A percentile compares a stretch with the other conserved stretches of the same genome.
These are phyloP conservation scores for Brenthis ino DNA, from an alignment of 2,888 invertebrate species.

Conservation along the genomic window DNA sequence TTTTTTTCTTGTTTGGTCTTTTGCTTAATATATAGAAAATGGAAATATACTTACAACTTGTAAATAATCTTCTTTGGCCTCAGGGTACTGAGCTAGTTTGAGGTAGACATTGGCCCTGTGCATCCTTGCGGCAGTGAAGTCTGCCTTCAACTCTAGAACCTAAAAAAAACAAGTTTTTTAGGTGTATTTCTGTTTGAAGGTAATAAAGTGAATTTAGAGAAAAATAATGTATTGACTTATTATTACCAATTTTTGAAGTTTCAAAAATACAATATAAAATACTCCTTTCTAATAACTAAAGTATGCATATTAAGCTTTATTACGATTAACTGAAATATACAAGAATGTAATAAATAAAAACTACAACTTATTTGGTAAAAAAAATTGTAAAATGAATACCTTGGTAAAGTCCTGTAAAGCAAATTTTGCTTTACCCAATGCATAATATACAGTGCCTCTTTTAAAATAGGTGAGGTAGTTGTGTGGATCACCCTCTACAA, in stretches of 20 bases:
- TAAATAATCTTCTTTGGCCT: constrained; percentile 91
- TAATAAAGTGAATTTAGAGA: neutral
- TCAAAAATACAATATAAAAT: too few relatives aligned
- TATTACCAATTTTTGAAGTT: too few relatives aligned
- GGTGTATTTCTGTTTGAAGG: neutral
- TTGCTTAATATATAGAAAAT: neutral
- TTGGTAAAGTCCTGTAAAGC: constrained; percentile 96
- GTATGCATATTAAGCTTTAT: too few relatives aligned
- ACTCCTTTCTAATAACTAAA: too few relatives aligned
- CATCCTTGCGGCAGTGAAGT: constrained; percentile 93
- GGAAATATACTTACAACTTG: constrained; percentile 87
- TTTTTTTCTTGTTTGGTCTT: too few relatives aligned
- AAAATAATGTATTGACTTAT: neutral
- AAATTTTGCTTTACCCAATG: constrained; percentile 96
- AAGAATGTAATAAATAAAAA: too few relatives aligned
- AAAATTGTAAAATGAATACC: constrained; percentile 48
- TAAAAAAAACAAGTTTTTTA: constrained; percentile 38
- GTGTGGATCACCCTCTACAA: constrained; percentile 94
- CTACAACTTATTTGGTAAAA: neutral
- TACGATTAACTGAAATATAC: too few relatives aligned
- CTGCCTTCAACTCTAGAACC: constrained; percentile 96
- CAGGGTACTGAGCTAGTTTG: constrained; percentile 92
- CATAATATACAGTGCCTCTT: constrained; percentile 97
- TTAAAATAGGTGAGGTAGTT: constrained; percentile 98
- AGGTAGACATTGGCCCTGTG: constrained; percentile 94